Evolutionary conservation across 2,888 invertebrate genomes (phyloP).

Genomic region (Temnothorax rugatulus): DNA sequence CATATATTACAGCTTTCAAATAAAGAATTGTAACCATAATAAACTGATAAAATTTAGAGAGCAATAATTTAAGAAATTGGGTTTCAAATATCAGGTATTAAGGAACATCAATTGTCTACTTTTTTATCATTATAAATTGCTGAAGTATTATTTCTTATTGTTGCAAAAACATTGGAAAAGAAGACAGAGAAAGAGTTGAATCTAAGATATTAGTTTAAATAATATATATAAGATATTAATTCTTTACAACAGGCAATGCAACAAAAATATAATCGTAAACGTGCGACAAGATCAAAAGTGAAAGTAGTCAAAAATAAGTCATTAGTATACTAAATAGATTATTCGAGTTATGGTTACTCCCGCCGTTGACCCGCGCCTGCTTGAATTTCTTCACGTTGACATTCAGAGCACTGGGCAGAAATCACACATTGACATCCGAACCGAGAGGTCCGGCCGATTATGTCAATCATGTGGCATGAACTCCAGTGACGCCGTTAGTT

Average conservation of each 20-base stretch:
- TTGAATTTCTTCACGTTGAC: conserved; percentile 86
- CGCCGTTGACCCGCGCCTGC: no score
- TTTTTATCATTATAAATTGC: background rate
- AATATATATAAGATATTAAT: background rate
- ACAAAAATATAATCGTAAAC: background rate
- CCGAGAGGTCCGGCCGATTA: conserved; percentile 62
- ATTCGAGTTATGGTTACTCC: background rate
- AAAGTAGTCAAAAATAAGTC: background rate
- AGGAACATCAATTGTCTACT: background rate
- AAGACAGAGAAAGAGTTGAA: background rate
- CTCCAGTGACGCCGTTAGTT: conserved; percentile 2
- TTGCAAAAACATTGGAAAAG: background rate
- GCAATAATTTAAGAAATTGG: conserved; percentile 11
- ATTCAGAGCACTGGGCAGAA: conserved; percentile 90
- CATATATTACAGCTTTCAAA: background rate
- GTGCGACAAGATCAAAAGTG: background rate
- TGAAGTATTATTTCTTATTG: background rate
- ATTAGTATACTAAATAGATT: background rate
- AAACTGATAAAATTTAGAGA: no score
- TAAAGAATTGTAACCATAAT: no score
- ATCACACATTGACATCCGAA: conserved; percentile 87
- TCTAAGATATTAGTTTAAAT: background rate
- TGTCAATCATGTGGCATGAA: conserved; percentile 57
- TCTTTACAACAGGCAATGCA: background rate
- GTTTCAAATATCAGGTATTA: background rate